Evolutionary conservation across 2,113 vertebrate species (phyloP).

Genomic region (Amia ocellicauda): DNA sequence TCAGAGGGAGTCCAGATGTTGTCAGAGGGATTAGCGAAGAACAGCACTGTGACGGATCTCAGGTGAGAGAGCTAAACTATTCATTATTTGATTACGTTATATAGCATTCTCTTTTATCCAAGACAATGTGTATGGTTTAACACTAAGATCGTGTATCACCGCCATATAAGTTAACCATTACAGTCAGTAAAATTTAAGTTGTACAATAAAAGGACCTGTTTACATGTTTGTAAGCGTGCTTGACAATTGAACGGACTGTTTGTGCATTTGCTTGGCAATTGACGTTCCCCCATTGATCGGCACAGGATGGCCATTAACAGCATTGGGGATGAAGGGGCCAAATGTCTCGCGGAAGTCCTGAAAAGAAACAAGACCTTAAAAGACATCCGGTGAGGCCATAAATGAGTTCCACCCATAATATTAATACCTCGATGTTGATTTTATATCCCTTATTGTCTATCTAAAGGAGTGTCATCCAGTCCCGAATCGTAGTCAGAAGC

Average conservation of each 20-base stretch:
- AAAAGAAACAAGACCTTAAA: slow-evolving; percentile 35
- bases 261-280: not conserved
- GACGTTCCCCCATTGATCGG: not conserved
- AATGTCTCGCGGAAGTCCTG: slow-evolving; percentile 39
- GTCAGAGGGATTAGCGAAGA: slow-evolving; percentile 36
- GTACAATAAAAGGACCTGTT: no score
- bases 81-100: no score
- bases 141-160: no score
- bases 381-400: slow-evolving; percentile 40
- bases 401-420: not conserved
- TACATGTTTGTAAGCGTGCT: no score
- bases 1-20: slow-evolving; percentile 38
- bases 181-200: no score
- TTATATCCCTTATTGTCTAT: no score
- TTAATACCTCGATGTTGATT: no score
- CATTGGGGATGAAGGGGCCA: slow-evolving; percentile 41
- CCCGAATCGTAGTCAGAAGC: no score
- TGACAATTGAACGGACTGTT: not conserved
- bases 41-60: slow-evolving; percentile 41
- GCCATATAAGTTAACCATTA: no score
- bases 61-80: slow-evolving; percentile 25
- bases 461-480: no score
- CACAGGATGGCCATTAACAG: slow-evolving; percentile 46
- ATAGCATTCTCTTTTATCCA: no score
- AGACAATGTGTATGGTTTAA: no score